Base-by-base conservation (phyloP, 2,888 invertebrate species). In the Drosophila macrospina region DNA sequence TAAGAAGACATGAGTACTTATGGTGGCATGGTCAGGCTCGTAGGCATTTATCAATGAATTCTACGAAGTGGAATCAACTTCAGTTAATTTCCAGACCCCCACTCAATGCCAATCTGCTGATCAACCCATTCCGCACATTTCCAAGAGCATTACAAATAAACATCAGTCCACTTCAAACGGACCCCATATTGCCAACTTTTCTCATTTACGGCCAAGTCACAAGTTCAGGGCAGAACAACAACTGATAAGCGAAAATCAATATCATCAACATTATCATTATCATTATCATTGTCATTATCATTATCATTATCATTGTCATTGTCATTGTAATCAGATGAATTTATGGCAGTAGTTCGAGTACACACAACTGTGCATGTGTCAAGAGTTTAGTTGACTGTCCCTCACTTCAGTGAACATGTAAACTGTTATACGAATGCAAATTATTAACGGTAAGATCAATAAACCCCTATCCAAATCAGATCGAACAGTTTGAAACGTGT, bases 181-280 rank as follows among this genome's bases (percentile, higher is more conserved):
- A n/a, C 4, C 8, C 24, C 28, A 4, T n/a, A 55, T 11, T 39
- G 15, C n/a, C 16, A 26, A 59, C 8, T 48, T 36, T 57, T 63
- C 11, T 2, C 32, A 4, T n/a, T 54, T 24, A 24, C 52, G 20
- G 28, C 26, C 5, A 11, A 45, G 34, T 48, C 62, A 28, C 59
- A 63, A 57, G 62, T 62, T 61, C 51, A 52, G 16, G 61, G 50
- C 45, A 45, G 32, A 39, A 37, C 8, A 44, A 54, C 10, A 54
- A 16, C 41, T 66, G 65, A 66, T 66, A 66, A 66, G 47, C 41
- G 20, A 11, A 13, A 54, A 54, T 41, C 30, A 54, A 37, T 54
- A 62, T 64, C 42, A 42, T 42, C 16, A 39, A 16, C 8, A 52
- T 16, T 41, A 39, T 16, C 16, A 52, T 30, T 39, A 28, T 52